Evolutionary conservation across 2,888 invertebrate genomes (phyloP).

Genomic region (Drosophila prostipennis): DNA sequence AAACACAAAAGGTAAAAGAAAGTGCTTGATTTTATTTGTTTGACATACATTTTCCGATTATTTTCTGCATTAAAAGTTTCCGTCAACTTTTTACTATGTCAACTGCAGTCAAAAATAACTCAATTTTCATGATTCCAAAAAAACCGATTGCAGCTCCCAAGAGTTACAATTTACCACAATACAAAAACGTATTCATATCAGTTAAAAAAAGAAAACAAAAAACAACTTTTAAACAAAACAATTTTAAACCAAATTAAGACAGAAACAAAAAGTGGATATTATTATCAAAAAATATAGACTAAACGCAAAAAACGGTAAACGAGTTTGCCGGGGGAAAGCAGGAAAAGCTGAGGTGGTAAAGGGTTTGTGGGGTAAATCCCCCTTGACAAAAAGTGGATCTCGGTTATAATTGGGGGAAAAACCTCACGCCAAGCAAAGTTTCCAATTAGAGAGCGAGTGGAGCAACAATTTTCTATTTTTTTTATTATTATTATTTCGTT

Average conservation of each 20-base stretch:
- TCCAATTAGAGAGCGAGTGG: slow-evolving; percentile 44
- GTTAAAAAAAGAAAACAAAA: background rate
- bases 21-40: background rate
- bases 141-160: background rate
- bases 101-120: slow-evolving; percentile 2
- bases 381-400: slow-evolving; percentile 20
- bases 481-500: slow-evolving; percentile 9
- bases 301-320: slow-evolving; percentile 2
- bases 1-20: background rate
- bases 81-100: slow-evolving; percentile 1
- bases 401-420: slow-evolving; percentile 50
- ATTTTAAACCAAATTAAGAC: slow-evolving; percentile 19
- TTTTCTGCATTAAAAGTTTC: background rate
- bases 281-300: slow-evolving; percentile 3
- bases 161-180: slow-evolving; percentile 5
- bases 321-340: background rate
- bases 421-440: slow-evolving; percentile 46
- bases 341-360: slow-evolving; percentile 1
- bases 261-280: slow-evolving; percentile 16
- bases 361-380: slow-evolving; percentile 12
- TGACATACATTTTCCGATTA: background rate
- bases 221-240: background rate
- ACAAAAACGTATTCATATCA: slow-evolving; percentile 9
- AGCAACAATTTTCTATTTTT: slow-evolving; percentile 22
- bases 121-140: background rate